phyloP scores from a whole-genome alignment of 1,140 invertebrate species.

The Diprion similis region DNA sequence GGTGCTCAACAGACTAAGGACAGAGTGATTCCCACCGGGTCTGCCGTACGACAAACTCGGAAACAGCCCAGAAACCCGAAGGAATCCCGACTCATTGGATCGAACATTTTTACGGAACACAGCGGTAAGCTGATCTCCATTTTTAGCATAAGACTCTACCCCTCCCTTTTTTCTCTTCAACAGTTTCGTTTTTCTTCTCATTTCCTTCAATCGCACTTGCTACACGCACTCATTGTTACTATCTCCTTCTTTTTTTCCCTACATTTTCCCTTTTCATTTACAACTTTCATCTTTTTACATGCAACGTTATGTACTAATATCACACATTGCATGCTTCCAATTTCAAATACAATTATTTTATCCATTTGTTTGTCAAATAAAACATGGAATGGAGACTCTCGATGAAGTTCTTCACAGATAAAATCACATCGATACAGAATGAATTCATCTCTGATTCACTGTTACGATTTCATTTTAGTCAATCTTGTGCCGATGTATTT shows the following conservation, averaged over 20 bases:
- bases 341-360: no score
- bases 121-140: constrained; percentile 70
- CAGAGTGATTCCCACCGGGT: constrained; percentile 70
- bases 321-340: no score
- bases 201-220: not conserved
- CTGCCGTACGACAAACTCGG: constrained; percentile 71
- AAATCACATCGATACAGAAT: no score
- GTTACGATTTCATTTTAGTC: no score
- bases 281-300: constrained; percentile 18
- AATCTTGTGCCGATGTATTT: no score
- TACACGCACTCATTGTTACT: constrained; percentile 21
- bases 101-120: constrained; percentile 91
- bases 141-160: constrained; percentile 8
- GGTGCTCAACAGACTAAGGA: constrained; percentile 91
- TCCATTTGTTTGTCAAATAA: no score
- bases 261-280: constrained; percentile 24
- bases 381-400: no score
- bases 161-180: constrained; percentile 18
- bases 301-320: not conserved
- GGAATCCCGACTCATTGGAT: constrained; percentile 79
- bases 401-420: no score
- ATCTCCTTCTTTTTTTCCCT: constrained; percentile 20
- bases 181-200: constrained; percentile 3
- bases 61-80: constrained; percentile 75
- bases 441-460: no score